These are phyloP conservation scores for Masticophis lateralis DNA, from an alignment of 2,797 vertebrate species.

Conservation along the genomic window DNA sequence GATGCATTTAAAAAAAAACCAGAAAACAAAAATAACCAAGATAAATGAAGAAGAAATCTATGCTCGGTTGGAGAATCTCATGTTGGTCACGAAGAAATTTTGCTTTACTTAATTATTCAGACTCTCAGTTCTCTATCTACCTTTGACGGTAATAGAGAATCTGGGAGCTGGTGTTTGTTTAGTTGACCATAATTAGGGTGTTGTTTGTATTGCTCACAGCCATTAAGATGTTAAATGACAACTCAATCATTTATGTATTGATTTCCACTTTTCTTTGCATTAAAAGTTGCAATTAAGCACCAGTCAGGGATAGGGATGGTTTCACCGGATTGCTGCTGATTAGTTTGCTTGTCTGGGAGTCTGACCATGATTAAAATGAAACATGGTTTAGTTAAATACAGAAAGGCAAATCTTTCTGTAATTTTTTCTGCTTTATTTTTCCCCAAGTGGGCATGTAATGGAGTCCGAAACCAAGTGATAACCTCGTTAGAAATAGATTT, in stretches of 20 bases:
- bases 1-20: not conserved
- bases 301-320: not conserved
- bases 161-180: not conserved
- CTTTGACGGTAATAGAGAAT: not conserved
- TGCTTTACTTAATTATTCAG: not conserved
- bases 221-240: not conserved
- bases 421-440: not conserved
- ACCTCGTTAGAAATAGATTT: not conserved
- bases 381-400: not conserved
- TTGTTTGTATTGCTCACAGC: not conserved
- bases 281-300: not conserved
- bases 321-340: not conserved
- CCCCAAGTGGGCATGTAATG: not conserved
- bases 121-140: not conserved
- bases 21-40: not conserved
- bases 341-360: not conserved
- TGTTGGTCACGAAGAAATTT: not conserved
- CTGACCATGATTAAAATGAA: not conserved
- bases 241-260: not conserved
- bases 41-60: not conserved
- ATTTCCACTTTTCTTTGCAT: not conserved
- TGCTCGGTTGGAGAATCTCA: not conserved
- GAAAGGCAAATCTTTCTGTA: not conserved
- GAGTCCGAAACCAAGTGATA: not conserved
- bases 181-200: not conserved